Base-by-base conservation (phyloP, 2,888 invertebrate species). In the Pseudococcus jackbeardsleyi region DNA sequence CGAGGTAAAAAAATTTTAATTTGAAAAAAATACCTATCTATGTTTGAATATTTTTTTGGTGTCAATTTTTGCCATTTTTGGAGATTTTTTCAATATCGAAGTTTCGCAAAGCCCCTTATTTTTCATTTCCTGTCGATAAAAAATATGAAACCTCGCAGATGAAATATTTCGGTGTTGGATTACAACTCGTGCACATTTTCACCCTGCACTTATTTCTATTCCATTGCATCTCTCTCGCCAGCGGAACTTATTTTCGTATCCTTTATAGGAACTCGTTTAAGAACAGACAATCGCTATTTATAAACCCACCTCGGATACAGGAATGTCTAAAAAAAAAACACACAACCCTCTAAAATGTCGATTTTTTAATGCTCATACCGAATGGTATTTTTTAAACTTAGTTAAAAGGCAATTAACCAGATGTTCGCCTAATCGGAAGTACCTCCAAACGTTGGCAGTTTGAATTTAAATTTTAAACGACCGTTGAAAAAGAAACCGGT, bases 341-440 rank as follows among this genome's bases (percentile, higher is more conserved):
- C 26, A 22, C 68, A 68, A 68, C 68, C 68, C 68, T 68, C 68
- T 33, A 33, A 33, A 9, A 0, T 64, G 17, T 64, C 1, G n/a
- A 19, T 64, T 68, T 68, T 68, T 68, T 68, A 26, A 54, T 54
- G 54, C n/a, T 50, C 48, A n/a, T 54, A 54, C 15, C 50, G 50
- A 50, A 50, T 50, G 50, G 50, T 50, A 50, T 50, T 54, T 54
- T 54, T 54, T n/a, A 54, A 54, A 54, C 54, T 54, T 50, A 12
- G 48, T 50, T 50, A 50, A 64, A 64, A 64, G 64, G 64, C 64
- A 68, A 68, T 26, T 68, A 68, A 68, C 68, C 68, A 68, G 68
- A 68, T 68, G 68, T 68, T 68, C 68, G 68, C 12, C 68, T 26
- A 68, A 68, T 68, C 68, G 68, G 68, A 68, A 68, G 68, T 68